Conservation (phyloP, 2,888 invertebrate species). For the Caradrina clavipalpis region DNA sequence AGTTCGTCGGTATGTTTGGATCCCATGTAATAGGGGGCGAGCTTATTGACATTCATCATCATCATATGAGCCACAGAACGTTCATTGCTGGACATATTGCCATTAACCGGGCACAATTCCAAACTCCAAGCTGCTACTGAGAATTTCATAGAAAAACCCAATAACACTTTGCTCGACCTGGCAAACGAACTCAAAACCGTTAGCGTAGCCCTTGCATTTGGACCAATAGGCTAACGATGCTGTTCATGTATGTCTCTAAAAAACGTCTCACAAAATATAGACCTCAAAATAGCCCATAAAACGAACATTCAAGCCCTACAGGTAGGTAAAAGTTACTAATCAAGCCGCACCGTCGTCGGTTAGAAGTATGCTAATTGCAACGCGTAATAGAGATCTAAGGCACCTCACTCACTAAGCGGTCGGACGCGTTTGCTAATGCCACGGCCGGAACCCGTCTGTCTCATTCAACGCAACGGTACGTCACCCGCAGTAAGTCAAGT, state of each 20-base stretch:
- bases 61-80: too few species aligned
- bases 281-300: conserved; percentile 29
- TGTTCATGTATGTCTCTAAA: background rate
- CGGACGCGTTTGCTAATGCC: conserved; percentile 20
- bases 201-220: too few species aligned
- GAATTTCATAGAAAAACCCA: too few species aligned
- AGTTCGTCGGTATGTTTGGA: too few species aligned
- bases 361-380: conserved; percentile 55
- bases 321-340: conserved; percentile 49
- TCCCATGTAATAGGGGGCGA: too few species aligned
- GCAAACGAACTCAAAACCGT: too few species aligned
- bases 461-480: conserved; percentile 18
- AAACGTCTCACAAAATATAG: conserved; percentile 10
- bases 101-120: too few species aligned
- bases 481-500: conserved; percentile 12
- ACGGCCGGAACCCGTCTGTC: conserved; percentile 12
- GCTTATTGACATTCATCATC: too few species aligned
- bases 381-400: conserved; percentile 49
- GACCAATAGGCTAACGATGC: too few species aligned
- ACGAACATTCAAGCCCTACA: conserved; percentile 35
- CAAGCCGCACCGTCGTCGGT: conserved; percentile 28
- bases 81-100: too few species aligned
- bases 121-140: too few species aligned
- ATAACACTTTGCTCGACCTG: too few species aligned
- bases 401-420: conserved; percentile 28